Evolutionary conservation across 2,113 vertebrate genomes (phyloP).

Genomic region (Syrrhaptes paradoxus): DNA sequence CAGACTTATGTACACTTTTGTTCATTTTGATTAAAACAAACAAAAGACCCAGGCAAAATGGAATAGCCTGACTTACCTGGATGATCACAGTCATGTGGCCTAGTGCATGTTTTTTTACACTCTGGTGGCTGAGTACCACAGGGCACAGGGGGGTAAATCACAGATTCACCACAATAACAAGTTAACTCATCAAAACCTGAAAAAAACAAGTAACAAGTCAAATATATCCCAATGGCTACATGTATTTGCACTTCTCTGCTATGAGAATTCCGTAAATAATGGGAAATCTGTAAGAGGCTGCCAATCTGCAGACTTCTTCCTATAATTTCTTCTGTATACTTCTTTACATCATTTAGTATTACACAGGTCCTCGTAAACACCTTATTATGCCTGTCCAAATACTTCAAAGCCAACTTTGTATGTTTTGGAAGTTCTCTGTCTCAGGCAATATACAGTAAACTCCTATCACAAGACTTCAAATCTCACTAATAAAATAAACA

Average conservation of each 20-base stretch:
- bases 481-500: neutral
- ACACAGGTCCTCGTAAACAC: neutral
- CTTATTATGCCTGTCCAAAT: neutral
- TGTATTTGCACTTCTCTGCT: neutral
- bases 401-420: neutral
- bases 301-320: neutral
- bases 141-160: conserved; percentile 93
- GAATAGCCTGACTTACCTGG: conserved; percentile 78
- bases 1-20: neutral
- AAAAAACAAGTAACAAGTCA: neutral
- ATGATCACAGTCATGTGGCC: conserved; percentile 93
- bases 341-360: neutral
- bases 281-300: neutral
- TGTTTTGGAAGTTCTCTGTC: neutral
- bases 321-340: neutral
- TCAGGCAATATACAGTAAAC: neutral
- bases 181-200: conserved; percentile 96
- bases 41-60: neutral
- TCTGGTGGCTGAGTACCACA: conserved; percentile 96
- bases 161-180: conserved; percentile 91
- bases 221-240: neutral
- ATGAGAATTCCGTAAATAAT: neutral
- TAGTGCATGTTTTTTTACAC: conserved; percentile 90
- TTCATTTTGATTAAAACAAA: neutral
- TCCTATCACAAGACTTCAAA: neutral